phyloP scores from a whole-genome alignment of 2,113 vertebrate species.

The Muntiacus muntjak region DNA sequence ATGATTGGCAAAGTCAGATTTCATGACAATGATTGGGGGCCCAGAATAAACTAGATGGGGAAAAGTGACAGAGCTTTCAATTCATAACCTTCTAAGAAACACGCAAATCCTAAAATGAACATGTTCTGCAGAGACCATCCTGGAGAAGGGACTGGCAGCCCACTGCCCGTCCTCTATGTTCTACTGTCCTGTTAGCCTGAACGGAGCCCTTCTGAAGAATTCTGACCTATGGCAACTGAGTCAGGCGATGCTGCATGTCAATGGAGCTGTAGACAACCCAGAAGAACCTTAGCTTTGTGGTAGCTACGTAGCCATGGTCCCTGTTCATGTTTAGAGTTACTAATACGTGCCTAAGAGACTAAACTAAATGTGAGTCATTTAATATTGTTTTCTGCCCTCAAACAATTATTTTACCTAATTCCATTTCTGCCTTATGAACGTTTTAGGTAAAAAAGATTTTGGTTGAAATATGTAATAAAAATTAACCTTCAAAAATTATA shows the following conservation, averaged over 20 bases:
- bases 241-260: accelerated
- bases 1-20: neutral
- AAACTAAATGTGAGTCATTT: neutral
- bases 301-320: accelerated
- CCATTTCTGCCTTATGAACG: neutral
- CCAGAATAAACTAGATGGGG: neutral
- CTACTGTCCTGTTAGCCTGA: neutral
- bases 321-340: neutral
- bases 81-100: neutral
- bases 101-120: neutral
- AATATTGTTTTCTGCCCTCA: neutral
- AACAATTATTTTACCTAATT: neutral
- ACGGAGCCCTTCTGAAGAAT: neutral
- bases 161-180: neutral
- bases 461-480: neutral
- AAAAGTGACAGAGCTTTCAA: too few species aligned
- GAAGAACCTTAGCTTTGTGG: neutral
- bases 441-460: neutral
- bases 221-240: neutral
- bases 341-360: neutral
- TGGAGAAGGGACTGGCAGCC: neutral
- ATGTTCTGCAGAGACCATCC: neutral
- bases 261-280: neutral
- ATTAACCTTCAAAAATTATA: neutral
- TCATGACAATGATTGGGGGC: neutral